Base-by-base conservation (phyloP, 2,888 invertebrate genomes). In the Cartodere bifasciata region DNA sequence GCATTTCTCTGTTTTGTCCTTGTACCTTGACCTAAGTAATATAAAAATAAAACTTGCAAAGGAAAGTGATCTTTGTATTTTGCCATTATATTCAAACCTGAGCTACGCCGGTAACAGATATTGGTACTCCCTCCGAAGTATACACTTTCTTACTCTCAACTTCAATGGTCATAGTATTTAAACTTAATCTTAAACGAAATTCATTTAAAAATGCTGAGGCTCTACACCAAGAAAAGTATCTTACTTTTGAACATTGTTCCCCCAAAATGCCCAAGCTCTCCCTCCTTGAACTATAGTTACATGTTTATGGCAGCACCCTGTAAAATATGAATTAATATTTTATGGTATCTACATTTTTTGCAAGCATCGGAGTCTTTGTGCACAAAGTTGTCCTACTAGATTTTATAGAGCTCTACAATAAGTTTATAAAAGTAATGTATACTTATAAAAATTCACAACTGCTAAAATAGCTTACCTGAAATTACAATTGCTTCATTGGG, bases 131-230 rank as follows among this genome's bases (percentile, higher is more conserved):
- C 58, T 88, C 85, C 49, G 82, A 80, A 22, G 90, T 90, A 59
- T 90, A 91, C 9, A 91, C 90, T 29, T 83, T 84, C 4, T 86
- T 84, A 46, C 85, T 86, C 56, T 88, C 86, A 32, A 91, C 88
- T 58, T 85, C 82, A 29, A 91, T 69, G 2, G 90, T 91, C 87
- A 91, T 90, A 1, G 90, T 90, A 60, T 91, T 91, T 44, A 91
- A 66, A 4, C 87, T 86, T 55, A 91, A 86, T 55, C 88, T 82
- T 49, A 32, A 61, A 52, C 40, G 40, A 35, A 28, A 15, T 7
- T 20, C 7, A 7, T 20, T 7, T n/a, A 20, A n/a, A n/a, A n/a
- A 20, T n/a, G 20, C 20, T 20, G 6, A 20, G 20, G 20, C 6
- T 7, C 6, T 20, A n/a, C n/a, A n/a, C 6, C n/a, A 7, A n/a